These are phyloP conservation scores for Manis crassicaudata DNA, from an alignment of 2,797 vertebrate genomes.

Conservation along the genomic window DNA sequence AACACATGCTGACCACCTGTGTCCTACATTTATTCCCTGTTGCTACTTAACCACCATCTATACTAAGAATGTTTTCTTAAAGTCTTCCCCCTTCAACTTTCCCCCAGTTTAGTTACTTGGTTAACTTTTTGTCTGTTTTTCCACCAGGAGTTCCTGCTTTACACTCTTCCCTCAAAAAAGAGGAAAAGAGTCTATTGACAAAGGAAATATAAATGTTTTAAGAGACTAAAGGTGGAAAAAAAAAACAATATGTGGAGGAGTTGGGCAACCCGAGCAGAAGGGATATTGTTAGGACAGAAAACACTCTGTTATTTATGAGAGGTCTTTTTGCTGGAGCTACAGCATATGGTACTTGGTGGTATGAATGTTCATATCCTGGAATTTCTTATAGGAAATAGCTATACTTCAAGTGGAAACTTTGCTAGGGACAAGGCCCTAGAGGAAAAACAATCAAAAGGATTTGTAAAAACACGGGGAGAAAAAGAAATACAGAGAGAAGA, in stretches of 20 bases:
- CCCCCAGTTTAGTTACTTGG: constrained; percentile 48
- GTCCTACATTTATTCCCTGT: constrained; percentile 59
- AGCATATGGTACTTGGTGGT: constrained; percentile 47
- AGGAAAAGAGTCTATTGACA: constrained; percentile 27
- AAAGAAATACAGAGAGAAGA: constrained; percentile 46
- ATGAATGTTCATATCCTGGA: constrained; percentile 54
- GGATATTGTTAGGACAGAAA: constrained; percentile 42
- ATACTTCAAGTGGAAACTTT: constrained; percentile 59
- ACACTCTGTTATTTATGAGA: constrained; percentile 24
- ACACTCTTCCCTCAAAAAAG: neutral
- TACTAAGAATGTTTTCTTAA: constrained; percentile 69
- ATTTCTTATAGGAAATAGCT: constrained; percentile 72
- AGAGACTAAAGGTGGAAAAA: neutral
- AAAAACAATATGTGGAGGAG: neutral
- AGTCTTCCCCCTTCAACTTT: constrained; percentile 55
- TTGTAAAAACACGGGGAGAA: constrained; percentile 33
- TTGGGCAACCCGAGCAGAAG: neutral
- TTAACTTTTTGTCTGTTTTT: constrained; percentile 19
- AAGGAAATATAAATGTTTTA: constrained; percentile 49
- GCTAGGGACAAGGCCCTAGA: constrained; percentile 29
- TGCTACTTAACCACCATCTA: constrained; percentile 61
- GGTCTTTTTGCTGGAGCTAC: constrained; percentile 19
- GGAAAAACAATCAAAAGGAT: constrained; percentile 57
- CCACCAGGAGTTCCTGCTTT: constrained; percentile 18
- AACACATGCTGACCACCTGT: constrained; percentile 70